Evolutionary conservation across 2,888 invertebrate genomes (phyloP).

Genomic region (Drosophila cognata): DNA sequence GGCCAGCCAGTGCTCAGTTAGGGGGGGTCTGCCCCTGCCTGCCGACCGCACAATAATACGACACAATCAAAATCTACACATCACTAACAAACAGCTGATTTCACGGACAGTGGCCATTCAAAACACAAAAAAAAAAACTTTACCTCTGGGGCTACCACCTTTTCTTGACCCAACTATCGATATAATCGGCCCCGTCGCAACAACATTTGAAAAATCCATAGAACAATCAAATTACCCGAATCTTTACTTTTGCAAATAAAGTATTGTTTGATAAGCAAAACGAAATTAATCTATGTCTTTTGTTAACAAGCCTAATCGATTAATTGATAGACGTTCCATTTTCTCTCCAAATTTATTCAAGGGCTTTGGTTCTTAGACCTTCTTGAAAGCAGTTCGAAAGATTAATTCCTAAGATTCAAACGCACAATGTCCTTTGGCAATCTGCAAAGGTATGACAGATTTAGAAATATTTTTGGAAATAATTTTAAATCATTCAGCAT

Average conservation of each 20-base stretch:
- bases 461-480: background rate
- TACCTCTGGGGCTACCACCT: no score
- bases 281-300: background rate
- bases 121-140: no score
- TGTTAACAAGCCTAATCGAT: background rate
- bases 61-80: no score
- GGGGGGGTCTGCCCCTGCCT: no score
- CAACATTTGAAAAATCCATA: background rate
- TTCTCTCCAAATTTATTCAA: background rate
- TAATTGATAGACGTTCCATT: background rate
- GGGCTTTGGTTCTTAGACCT: background rate
- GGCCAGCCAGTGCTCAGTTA: no score
- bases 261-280: background rate
- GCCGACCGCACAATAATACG: no score
- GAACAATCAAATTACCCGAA: background rate
- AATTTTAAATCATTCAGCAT: background rate
- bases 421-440: background rate
- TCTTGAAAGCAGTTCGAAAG: background rate
- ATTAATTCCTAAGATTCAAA: background rate
- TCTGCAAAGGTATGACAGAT: background rate
- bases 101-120: no score
- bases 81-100: no score
- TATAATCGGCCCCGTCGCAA: no score
- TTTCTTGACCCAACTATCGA: no score
- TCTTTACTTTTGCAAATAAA: background rate